Conservation (phyloP, 2,888 invertebrate genomes). For the Mayetiola destructor region DNA sequence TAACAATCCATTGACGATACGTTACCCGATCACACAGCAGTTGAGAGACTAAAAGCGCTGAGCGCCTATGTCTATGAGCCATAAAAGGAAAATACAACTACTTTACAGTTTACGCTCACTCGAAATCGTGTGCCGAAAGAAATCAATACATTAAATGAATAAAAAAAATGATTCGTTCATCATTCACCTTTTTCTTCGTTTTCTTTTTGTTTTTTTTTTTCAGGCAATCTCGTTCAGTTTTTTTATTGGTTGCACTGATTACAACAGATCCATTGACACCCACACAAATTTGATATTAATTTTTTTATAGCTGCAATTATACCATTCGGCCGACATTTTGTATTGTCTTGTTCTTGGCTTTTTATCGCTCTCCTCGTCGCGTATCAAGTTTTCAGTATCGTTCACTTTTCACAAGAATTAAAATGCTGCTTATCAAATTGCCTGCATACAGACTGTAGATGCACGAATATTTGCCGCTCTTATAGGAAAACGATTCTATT, state of each 20-base stretch:
- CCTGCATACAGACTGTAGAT: neutral
- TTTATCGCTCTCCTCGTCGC: neutral
- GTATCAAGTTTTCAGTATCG: neutral
- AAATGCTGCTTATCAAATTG: neutral
- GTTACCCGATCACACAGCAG: neutral
- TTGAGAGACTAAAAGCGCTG: too few relatives aligned
- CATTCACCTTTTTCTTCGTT: conserved; percentile 5
- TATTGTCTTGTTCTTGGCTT: neutral
- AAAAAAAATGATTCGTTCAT: neutral
- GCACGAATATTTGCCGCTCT: too few relatives aligned
- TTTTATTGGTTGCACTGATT: neutral
- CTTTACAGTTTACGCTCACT: conserved; percentile 3
- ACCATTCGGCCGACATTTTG: conserved; percentile 7
- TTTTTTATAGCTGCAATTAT: neutral
- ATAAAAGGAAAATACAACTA: conserved; percentile 8
- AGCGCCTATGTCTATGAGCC: neutral
- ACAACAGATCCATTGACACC: conserved; percentile 5
- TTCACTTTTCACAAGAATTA: too few relatives aligned
- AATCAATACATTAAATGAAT: conserved; percentile 8
- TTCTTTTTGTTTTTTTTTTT: neutral
- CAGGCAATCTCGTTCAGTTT: neutral
- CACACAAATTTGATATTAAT: conserved; percentile 3
- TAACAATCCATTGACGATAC: neutral
- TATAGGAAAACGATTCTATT: too few relatives aligned
- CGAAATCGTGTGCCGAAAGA: neutral